Evolutionary conservation across 2,797 vertebrate genomes (phyloP), one percentile per base, ranked within the genome.

Genomic region (Danionella dracula): DNA sequence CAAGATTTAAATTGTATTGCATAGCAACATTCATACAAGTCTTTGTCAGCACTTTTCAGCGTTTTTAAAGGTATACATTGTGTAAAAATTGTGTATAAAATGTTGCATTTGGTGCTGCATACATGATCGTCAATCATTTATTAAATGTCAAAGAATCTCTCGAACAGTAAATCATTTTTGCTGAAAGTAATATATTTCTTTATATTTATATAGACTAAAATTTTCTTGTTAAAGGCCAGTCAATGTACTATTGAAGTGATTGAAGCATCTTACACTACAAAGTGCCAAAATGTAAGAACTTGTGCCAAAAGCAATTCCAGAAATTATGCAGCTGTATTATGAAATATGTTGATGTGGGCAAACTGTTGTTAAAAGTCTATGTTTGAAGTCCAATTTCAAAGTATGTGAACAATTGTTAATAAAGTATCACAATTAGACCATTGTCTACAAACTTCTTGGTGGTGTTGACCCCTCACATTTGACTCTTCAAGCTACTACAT

Each of bases 261-360:
- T 42, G 29, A 38, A 59, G 50, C 44, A 53, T 75, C 67, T 34
- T 62, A 20, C 51, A 66, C 53, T 58, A 48, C 46, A 70, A 78
- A 66, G 57, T 73, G 75, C 75, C 50, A 69, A 78, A 71, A 40
- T 50, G 51, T 42, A 58, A 51, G 4, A 61, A 45, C 29, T 66
- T 65, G 67, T 76, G 70, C 61, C 57, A 62, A 69, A 65, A 31
- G 17, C 6, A 2, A 2, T 1, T 9, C 9, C 9, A 16, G 9
- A 38, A 68, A 69, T 57, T 46, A 45, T 71, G 68, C 62, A 67
- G 45, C 4, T 45, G 57, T 68, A 55, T 61, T 42, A 59, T 59
- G 62, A 66, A 74, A 48, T 31, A 11, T 67, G 27, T 27, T 41
- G 49, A 44, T 62, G 35, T 66, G 40, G 41, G 53, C 38, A 23